These are phyloP conservation scores for Copidosoma aretas DNA, from an alignment of 2,888 invertebrate genomes.

Conservation along the genomic window DNA sequence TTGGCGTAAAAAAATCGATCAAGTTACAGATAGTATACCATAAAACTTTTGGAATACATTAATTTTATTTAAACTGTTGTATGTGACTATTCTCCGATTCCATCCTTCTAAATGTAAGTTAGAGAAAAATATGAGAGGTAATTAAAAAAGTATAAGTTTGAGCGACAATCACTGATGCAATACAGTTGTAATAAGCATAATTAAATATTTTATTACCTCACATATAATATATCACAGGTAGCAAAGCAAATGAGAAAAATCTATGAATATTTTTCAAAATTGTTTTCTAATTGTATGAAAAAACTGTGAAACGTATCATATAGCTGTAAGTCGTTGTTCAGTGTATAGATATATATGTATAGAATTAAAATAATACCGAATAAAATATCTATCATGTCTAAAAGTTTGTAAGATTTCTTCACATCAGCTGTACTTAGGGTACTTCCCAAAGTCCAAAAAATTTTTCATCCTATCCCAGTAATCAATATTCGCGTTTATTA, in stretches of 20 bases:
- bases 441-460: neutral
- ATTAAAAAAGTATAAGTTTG: constrained; percentile 17
- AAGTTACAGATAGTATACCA: too few species aligned
- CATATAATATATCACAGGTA: too few species aligned
- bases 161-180: constrained; percentile 37
- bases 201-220: constrained; percentile 27
- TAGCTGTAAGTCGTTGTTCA: too few species aligned
- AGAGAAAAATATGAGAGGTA: neutral
- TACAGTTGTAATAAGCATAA: constrained; percentile 14
- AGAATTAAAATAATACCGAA: constrained; percentile 21
- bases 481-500: constrained; percentile 5
- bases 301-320: constrained; percentile 8
- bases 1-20: too few species aligned
- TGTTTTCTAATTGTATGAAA: constrained; percentile 5
- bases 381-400: constrained; percentile 40
- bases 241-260: constrained; percentile 1
- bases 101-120: neutral
- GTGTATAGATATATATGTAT: constrained; percentile 14
- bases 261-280: constrained; percentile 4
- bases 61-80: too few species aligned
- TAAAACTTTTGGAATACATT: too few species aligned
- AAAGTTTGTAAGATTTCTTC: neutral
- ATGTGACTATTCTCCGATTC: too few species aligned
- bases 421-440: too few species aligned
- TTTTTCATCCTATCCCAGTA: neutral